Base-by-base conservation (phyloP, 2,113 vertebrate genomes). In the Thinocorus orbignyianus region DNA sequence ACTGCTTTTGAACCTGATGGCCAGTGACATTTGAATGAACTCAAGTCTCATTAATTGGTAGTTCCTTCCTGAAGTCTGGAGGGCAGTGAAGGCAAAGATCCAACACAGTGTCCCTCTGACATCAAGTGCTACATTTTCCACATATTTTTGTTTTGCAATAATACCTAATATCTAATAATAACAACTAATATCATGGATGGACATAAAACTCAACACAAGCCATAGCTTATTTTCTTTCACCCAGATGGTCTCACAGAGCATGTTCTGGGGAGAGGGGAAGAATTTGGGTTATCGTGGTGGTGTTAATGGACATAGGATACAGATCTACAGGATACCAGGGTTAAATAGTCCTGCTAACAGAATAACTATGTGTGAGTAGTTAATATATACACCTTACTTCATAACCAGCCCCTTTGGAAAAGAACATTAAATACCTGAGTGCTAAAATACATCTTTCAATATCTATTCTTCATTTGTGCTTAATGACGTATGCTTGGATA, bases 401-500 rank as follows among this genome's bases (percentile, higher is more conserved):
- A 65, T 66, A 89, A 65, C 6, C 44, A 57, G 49, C 24, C 19
- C 5, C 30, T 87, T 82, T 80, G 64, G 65, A 70, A 90, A 80
- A 44, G 57, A 52, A 25, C 1, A 71, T 76, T 44, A 85, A 95
- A 92, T 39, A 92, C 24, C 57, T 49, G 48, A 76, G 13, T 66
- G 37, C 33, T 87, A 80, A 95, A 95, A 82, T n/a, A 69, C 25
- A 42, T 65, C 58, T 90, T 94, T 87, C 81, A 66, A 61, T 91
- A 87, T 66, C 87, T 77, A 55, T 44, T 54, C 48, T 82, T 91
- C 78, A 77, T 90, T 96, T 92, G 79, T 95, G 78, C 92, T 71
- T 94, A 95, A 96, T 96, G 94, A 90, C 84, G 82, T 82, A 79
- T 57, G 81, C 81, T 92, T 94, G 94, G 90, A 82, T 90, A 85